phyloP scores from a whole-genome alignment of 30 jellyfish, hydroid and myxozoan species.

The Mastigias papua region DNA sequence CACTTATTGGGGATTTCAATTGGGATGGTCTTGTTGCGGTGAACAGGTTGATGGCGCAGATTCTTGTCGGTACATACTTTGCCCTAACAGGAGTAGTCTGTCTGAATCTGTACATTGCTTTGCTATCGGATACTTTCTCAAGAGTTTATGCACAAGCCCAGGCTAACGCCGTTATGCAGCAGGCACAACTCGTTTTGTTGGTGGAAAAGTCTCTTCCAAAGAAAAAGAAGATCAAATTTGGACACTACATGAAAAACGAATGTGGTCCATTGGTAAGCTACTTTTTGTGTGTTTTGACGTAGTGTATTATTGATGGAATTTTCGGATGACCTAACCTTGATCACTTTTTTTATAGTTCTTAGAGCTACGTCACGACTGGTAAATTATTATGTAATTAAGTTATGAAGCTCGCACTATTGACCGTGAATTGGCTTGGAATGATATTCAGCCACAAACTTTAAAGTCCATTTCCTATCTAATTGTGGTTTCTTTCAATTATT shows the following conservation, averaged over 20 bases:
- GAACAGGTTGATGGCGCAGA: slow-evolving; percentile 96
- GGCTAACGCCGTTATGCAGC: slow-evolving; percentile 99
- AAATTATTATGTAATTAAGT: too few relatives aligned
- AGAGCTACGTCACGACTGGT: too few relatives aligned
- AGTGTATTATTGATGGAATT: too few relatives aligned
- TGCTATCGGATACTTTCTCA: slow-evolving; percentile 95
- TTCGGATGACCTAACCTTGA: too few relatives aligned
- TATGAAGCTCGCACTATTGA: too few relatives aligned
- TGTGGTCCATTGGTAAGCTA: slow-evolving; percentile 94
- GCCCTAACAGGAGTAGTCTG: slow-evolving; percentile 98
- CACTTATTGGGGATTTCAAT: slow-evolving; percentile 96
- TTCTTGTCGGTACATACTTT: slow-evolving; percentile 95
- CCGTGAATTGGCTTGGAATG: too few relatives aligned
- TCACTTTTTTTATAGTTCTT: too few relatives aligned
- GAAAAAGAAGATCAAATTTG: slow-evolving; percentile 83
- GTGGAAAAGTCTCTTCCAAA: slow-evolving; percentile 85
- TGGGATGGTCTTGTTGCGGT: slow-evolving; percentile 96
- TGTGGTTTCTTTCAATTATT: too few relatives aligned
- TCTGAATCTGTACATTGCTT: slow-evolving; percentile 94
- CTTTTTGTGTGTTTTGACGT: too few relatives aligned
- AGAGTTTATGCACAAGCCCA: slow-evolving; percentile 99
- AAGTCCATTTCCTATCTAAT: too few relatives aligned
- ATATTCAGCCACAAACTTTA: too few relatives aligned
- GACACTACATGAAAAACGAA: slow-evolving; percentile 91
- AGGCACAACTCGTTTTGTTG: slow-evolving; percentile 86